A percentile compares a stretch with the other conserved stretches of the same genome.
phyloP scores from a whole-genome alignment of 1,140 invertebrate genomes.

The Pentalonia nigronervosa region DNA sequence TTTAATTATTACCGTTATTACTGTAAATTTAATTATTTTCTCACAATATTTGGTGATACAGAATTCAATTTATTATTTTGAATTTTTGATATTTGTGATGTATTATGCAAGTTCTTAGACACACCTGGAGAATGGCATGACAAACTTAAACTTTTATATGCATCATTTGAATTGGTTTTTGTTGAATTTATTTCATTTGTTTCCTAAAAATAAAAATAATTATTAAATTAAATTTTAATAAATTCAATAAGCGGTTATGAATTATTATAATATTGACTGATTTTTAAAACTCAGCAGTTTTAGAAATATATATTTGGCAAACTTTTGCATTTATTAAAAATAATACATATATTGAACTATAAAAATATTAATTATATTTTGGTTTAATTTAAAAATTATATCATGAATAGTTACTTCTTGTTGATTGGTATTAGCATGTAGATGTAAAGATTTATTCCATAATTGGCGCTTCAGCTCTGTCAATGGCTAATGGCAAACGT shows the following conservation, averaged over 20 bases:
- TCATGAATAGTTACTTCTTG: background rate
- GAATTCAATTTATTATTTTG: background rate
- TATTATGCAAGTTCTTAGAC: background rate
- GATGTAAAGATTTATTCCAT: conserved; percentile 20
- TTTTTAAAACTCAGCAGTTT: background rate
- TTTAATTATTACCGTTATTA: background rate
- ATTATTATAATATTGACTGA: background rate
- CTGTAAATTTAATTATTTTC: background rate
- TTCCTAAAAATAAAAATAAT: conserved; percentile 6
- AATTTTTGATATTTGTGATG: background rate
- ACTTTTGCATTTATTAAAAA: background rate
- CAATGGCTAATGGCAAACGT: conserved; percentile 11
- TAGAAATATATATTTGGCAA: background rate
- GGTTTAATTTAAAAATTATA: background rate
- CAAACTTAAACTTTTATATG: background rate
- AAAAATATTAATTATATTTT: background rate
- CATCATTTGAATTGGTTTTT: background rate
- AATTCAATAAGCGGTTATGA: background rate
- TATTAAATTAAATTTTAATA: background rate
- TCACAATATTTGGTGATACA: background rate
- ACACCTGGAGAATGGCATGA: background rate
- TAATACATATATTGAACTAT: background rate
- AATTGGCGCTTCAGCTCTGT: conserved; percentile 28
- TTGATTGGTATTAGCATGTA: background rate
- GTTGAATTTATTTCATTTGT: conserved; percentile 14